Evolutionary conservation across 2,888 invertebrate genomes (phyloP).

Genomic region (Neoitamus cyanurus): DNA sequence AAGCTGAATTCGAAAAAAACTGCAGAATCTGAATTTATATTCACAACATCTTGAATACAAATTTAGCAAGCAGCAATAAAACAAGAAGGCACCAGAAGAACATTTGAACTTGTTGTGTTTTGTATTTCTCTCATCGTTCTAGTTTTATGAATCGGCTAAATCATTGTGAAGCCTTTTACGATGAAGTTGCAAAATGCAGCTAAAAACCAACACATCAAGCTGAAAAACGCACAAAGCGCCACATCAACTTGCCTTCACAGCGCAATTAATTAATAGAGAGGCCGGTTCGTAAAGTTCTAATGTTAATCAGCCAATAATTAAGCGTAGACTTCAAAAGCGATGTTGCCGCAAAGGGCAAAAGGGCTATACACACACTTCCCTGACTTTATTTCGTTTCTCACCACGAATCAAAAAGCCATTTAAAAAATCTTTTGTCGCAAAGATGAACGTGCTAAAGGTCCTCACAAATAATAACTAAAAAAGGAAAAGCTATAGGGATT

Average conservation of each 20-base stretch:
- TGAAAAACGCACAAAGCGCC: neutral
- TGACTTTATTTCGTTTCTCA: neutral
- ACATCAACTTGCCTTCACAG: neutral
- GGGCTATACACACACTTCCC: neutral
- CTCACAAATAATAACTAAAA: constrained; percentile 50
- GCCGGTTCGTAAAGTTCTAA: neutral
- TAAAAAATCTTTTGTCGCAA: neutral
- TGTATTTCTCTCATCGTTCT: neutral
- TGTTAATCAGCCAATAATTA: constrained; percentile 1
- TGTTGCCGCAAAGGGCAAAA: neutral
- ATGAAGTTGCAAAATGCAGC: neutral
- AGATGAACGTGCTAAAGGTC: constrained; percentile 38
- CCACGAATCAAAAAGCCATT: neutral
- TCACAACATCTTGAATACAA: no score
- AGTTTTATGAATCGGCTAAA: neutral
- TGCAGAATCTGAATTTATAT: no score
- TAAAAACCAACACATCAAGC: neutral
- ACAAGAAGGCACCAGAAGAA: neutral
- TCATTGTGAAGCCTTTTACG: neutral
- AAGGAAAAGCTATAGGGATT: constrained; percentile 69
- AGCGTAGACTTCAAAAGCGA: neutral
- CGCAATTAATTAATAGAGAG: neutral
- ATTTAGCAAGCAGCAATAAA: neutral
- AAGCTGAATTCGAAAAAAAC: neutral
- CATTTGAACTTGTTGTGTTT: no score